These are phyloP conservation scores for Acanthurus tractus DNA, from an alignment of 2,797 vertebrate genomes.

Conservation along the genomic window DNA sequence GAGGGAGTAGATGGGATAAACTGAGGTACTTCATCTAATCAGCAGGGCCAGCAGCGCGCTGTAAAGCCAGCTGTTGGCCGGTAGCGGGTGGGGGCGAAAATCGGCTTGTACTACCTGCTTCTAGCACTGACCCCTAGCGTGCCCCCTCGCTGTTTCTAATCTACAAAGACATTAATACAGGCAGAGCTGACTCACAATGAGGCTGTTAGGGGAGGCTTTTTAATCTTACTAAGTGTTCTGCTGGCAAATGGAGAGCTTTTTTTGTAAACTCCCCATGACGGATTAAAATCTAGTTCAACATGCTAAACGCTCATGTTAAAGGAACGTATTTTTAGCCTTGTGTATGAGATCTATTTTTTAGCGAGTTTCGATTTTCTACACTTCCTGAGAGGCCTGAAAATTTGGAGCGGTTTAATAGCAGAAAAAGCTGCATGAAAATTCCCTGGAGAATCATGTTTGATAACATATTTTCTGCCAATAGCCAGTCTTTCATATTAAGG, in stretches of 20 bases:
- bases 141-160: conserved; percentile 70
- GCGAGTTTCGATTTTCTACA: conserved; percentile 40
- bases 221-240: conserved; percentile 75
- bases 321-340: conserved; percentile 51
- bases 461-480: conserved; percentile 42
- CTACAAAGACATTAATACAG: conserved; percentile 76
- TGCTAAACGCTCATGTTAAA: conserved; percentile 59
- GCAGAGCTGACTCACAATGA: conserved; percentile 58
- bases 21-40: conserved; percentile 69
- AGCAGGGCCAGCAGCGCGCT: conserved; percentile 53
- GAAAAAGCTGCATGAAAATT: conserved; percentile 41
- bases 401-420: conserved; percentile 51
- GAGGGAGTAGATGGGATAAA: conserved; percentile 63
- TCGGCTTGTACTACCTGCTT: conserved; percentile 74
- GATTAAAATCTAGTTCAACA: conserved; percentile 75
- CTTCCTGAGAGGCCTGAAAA: conserved; percentile 44
- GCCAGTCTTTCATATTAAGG: conserved; percentile 34
- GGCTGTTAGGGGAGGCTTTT: conserved; percentile 60
- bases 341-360: conserved; percentile 50
- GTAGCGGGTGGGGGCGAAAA: conserved; percentile 49
- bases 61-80: conserved; percentile 75
- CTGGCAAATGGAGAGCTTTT: conserved; percentile 70
- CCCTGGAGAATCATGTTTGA: conserved; percentile 36
- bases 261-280: conserved; percentile 53
- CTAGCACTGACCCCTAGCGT: conserved; percentile 66